Evolutionary conservation across 2,797 vertebrate genomes (phyloP), one percentile per base, ranked within the genome.

Genomic region (Mionectes olivaceus): DNA sequence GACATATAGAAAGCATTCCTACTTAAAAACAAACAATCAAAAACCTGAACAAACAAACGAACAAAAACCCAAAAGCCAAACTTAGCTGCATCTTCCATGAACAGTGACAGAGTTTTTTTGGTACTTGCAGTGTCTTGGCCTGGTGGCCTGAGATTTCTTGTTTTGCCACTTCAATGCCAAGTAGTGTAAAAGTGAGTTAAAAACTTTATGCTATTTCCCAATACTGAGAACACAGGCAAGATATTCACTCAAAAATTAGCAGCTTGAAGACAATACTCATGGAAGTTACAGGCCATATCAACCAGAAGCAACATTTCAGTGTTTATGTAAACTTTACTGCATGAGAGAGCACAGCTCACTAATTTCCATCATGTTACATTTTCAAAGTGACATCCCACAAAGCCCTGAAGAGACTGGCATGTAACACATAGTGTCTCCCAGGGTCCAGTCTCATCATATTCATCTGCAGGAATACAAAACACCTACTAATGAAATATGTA

Each of bases 301-400:
- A 77, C 56, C 83, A 89, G 88, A 95, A 95, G 56, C 74, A 88
- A 55, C 30, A 55, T 70, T 94, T 87, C 82, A 86, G 24, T 94
- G 74, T 95, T 96, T 94, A 96, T 84, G 68, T 92, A 94, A 95
- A 95, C n/a, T 53, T 47, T 55, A 53, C 18, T 89, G 83, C 88
- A 84, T 92, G 86, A 95, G 46, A 93, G 75, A 93, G 22, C 88
- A 78, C 87, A 92, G 83, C 44, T 89, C 76, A 92, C 71, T 70
- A 44, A 65, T 92, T 96, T 91, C 67, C 83, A 93, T 95, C 92
- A 92, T 47, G 59, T 84, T 85, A 63, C 49, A 79, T 94, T 96
- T 95, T 77, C 90, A 94, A 95, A 91, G 70, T 87, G 92, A 91
- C 91, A 88, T 87, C 92, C 60, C 57, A 61, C 70, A 88, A 84